Conservation (phyloP, 2,113 vertebrate species). For the Dissostichus mawsoni region DNA sequence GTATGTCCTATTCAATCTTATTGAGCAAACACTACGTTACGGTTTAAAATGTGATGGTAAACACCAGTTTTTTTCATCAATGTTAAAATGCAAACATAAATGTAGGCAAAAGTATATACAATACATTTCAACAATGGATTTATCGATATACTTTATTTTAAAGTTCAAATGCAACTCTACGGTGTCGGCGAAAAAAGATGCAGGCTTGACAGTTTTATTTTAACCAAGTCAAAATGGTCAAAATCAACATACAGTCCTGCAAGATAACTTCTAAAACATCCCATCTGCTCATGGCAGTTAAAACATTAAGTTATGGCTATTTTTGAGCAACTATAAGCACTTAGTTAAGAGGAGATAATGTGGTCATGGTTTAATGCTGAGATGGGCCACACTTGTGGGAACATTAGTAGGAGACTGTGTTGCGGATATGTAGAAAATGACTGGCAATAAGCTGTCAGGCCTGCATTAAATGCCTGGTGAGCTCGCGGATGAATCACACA, state of each 20-base stretch:
- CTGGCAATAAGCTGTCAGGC: neutral
- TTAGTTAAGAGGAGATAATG: neutral
- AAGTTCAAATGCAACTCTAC: neutral
- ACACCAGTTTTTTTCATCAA: neutral
- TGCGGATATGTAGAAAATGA: neutral
- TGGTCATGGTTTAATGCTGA: neutral
- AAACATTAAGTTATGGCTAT: neutral
- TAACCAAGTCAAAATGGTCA: neutral
- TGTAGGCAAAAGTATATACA: neutral
- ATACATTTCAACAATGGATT: neutral
- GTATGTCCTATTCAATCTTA: neutral
- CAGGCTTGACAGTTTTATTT: neutral
- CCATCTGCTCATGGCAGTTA: neutral
- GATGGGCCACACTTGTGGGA: neutral
- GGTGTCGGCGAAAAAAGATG: neutral
- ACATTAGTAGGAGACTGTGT: neutral
- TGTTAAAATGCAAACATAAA: neutral
- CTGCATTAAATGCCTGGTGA: conserved; percentile 1
- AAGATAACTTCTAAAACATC: neutral
- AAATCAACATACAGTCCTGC: neutral
- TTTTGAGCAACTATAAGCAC: neutral
- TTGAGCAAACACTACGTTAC: neutral
- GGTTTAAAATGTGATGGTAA: neutral
- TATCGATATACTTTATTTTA: neutral
- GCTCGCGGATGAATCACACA: conserved; percentile 7